phyloP scores from a whole-genome alignment of 2,888 invertebrate species.

The Thera britannica region DNA sequence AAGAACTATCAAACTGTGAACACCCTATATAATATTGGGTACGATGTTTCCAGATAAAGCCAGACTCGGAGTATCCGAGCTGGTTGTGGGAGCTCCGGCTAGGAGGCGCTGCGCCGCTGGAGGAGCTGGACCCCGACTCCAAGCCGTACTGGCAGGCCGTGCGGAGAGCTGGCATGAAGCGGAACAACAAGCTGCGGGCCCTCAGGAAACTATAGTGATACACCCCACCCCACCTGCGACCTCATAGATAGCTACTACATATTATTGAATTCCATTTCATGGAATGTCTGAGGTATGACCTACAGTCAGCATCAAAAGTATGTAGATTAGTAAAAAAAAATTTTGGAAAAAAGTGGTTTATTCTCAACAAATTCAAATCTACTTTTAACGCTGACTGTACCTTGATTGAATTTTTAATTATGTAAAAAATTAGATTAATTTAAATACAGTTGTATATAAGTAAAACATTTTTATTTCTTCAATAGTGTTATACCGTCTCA shows the following conservation, averaged over 20 bases:
- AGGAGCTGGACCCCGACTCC: constrained; percentile 91
- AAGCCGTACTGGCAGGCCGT: constrained; percentile 93
- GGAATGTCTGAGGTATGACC: too few species aligned
- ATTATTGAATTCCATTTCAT: too few species aligned
- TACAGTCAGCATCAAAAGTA: too few species aligned
- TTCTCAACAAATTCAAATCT: too few species aligned
- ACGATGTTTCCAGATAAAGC: constrained; percentile 56
- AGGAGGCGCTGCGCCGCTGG: constrained; percentile 86
- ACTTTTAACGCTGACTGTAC: too few species aligned
- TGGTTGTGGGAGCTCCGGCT: constrained; percentile 94
- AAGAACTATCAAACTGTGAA: neutral
- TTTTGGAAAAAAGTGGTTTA: too few species aligned
- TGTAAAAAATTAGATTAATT: neutral
- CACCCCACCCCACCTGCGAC: too few species aligned
- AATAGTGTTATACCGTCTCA: constrained; percentile 17
- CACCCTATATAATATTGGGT: too few species aligned
- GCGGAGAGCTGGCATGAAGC: constrained; percentile 86
- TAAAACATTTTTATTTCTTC: constrained; percentile 29
- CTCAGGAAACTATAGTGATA: constrained; percentile 84
- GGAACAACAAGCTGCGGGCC: constrained; percentile 86
- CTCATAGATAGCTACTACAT: too few species aligned
- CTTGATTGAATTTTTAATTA: neutral
- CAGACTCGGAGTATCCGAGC: constrained; percentile 90
- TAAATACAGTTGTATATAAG: constrained; percentile 9
- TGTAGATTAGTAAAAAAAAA: too few species aligned